A percentile compares a stretch with the other conserved stretches of the same genome.
Conservation (phyloP, 1,140 invertebrate genomes). For the Spodoptera frugiperda region DNA sequence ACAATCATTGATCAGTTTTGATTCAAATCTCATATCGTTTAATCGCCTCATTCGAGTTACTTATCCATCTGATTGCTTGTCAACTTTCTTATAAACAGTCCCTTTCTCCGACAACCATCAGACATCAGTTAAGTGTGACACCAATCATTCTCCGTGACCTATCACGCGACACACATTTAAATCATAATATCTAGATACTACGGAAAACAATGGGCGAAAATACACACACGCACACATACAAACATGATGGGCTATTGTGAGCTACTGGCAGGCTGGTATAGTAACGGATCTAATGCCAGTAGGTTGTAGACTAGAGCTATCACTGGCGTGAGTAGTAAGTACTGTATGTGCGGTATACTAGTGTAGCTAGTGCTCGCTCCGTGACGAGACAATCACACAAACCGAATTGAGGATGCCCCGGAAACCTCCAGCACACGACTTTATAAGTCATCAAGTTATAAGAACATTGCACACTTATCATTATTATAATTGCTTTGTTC, state of each 20-base stretch:
- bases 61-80: not conserved
- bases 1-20: no score
- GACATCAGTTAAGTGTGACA: not conserved
- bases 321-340: constrained; percentile 1
- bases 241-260: not conserved
- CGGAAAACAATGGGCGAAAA: constrained; percentile 8
- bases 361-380: not conserved
- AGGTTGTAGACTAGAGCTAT: not conserved
- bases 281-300: not conserved
- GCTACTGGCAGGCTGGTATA: not conserved
- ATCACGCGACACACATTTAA: constrained; percentile 19
- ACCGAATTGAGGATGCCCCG: constrained; percentile 45
- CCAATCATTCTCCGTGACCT: not conserved
- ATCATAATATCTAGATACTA: not conserved
- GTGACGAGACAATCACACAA: constrained; percentile 40
- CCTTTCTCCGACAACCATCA: not conserved
- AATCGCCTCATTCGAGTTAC: no score
- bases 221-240: not conserved
- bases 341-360: not conserved
- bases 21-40: no score
- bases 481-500: no score
- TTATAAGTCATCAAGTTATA: not conserved
- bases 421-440: constrained; percentile 20
- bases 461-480: not conserved
- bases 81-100: constrained; percentile 22